A percentile compares a stretch with the other conserved stretches of the same genome.
Conservation (phyloP, 2,113 vertebrate species). For the Silurus meridionalis region DNA sequence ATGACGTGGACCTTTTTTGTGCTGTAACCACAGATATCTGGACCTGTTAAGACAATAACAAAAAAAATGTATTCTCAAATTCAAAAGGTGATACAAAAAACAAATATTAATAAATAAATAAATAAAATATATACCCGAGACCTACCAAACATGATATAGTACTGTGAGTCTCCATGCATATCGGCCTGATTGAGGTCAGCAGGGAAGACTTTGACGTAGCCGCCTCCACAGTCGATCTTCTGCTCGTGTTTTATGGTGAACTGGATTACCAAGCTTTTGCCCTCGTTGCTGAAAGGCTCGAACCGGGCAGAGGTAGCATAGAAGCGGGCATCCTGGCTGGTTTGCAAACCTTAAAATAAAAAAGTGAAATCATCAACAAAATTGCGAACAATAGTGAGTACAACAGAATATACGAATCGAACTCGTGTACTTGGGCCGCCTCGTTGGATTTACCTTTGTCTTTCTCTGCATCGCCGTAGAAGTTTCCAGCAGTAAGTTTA, state of each 20-base stretch:
- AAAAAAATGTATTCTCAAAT: background rate
- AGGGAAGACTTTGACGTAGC: conserved; percentile 85
- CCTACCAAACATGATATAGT: conserved; percentile 88
- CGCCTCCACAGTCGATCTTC: conserved; percentile 86
- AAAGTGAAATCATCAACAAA: background rate
- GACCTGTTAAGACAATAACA: conserved; percentile 68
- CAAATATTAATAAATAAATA: background rate
- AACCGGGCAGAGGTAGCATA: conserved; percentile 82
- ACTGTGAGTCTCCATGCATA: conserved; percentile 76
- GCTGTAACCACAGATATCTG: conserved; percentile 89
- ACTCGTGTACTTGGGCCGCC: too few species aligned
- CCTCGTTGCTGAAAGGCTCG: conserved; percentile 82
- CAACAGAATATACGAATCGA: background rate
- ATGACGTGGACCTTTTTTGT: conserved; percentile 89
- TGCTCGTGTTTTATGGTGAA: conserved; percentile 87
- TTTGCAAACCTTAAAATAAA: conserved; percentile 78
- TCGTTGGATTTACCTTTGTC: conserved; percentile 82
- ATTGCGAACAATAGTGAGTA: background rate
- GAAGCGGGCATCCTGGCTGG: conserved; percentile 82
- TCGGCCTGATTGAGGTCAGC: conserved; percentile 75
- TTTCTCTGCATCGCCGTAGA: conserved; percentile 88
- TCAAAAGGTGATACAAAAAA: background rate
- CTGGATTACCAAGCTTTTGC: conserved; percentile 79
- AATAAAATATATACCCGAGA: background rate
- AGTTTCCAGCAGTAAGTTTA: conserved; percentile 83